phyloP scores from a whole-genome alignment of 1,140 invertebrate species.

The Drosophila serrata region DNA sequence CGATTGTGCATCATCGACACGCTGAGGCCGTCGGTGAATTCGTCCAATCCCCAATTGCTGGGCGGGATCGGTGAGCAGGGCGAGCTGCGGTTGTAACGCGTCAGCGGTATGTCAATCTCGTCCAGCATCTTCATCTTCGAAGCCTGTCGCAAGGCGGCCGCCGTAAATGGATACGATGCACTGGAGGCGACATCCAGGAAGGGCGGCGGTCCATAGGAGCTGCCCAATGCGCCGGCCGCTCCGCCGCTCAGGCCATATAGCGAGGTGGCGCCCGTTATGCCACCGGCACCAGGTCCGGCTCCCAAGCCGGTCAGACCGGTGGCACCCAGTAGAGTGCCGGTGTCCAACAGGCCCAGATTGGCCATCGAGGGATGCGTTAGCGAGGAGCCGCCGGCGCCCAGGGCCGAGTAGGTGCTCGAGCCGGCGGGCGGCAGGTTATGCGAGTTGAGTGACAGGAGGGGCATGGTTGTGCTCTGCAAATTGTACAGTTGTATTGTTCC shows the following conservation, averaged over 20 bases:
- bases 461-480: slow-evolving; percentile 88
- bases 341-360: slow-evolving; percentile 76
- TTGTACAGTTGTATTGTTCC: slow-evolving; percentile 85
- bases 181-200: slow-evolving; percentile 78
- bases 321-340: slow-evolving; percentile 64
- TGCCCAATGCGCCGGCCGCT: slow-evolving; percentile 60
- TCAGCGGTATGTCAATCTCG: slow-evolving; percentile 88
- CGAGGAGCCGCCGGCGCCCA: slow-evolving; percentile 72
- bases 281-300: slow-evolving; percentile 54
- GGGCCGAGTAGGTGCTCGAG: slow-evolving; percentile 79
- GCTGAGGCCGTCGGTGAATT: slow-evolving; percentile 88
- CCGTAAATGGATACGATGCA: slow-evolving; percentile 87
- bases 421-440: slow-evolving; percentile 86
- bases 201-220: slow-evolving; percentile 75
- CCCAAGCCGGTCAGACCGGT: slow-evolving; percentile 49
- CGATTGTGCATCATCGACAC: slow-evolving; percentile 87
- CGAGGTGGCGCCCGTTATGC: slow-evolving; percentile 74
- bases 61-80: slow-evolving; percentile 88
- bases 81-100: slow-evolving; percentile 88
- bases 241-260: slow-evolving; percentile 67
- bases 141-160: slow-evolving; percentile 87
- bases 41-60: slow-evolving; percentile 87
- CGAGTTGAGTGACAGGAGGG: slow-evolving; percentile 87
- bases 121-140: slow-evolving; percentile 89
- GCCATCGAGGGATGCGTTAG: slow-evolving; percentile 80